A percentile compares a stretch with the other conserved stretches of the same genome.
Conservation (phyloP, 2,888 invertebrate genomes). For the Camponotus fellah region DNA sequence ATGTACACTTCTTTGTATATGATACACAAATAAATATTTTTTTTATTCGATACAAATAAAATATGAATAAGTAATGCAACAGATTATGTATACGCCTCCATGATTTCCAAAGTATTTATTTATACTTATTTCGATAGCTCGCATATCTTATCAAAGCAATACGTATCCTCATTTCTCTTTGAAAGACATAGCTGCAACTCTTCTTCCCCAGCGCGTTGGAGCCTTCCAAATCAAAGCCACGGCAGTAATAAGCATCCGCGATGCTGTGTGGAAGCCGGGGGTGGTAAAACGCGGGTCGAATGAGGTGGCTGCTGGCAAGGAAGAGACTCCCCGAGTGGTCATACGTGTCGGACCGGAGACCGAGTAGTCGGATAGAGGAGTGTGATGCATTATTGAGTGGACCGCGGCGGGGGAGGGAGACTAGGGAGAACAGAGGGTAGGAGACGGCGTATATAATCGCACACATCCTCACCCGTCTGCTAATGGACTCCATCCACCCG, state of each 20-base stretch:
- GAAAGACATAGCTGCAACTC: constrained; percentile 73
- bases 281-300: constrained; percentile 60
- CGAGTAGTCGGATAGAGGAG: constrained; percentile 77
- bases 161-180: constrained; percentile 74
- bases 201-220: constrained; percentile 61
- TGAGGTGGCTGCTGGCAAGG: constrained; percentile 73
- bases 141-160: constrained; percentile 76
- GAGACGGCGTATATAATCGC: constrained; percentile 81
- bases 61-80: neutral
- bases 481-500: constrained; percentile 83
- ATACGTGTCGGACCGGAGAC: constrained; percentile 78
- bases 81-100: neutral
- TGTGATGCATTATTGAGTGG: constrained; percentile 86
- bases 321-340: constrained; percentile 77
- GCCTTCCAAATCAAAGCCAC: constrained; percentile 84
- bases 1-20: neutral
- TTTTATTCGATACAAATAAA: neutral
- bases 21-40: neutral
- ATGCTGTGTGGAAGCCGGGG: constrained; percentile 63
- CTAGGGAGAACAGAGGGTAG: constrained; percentile 72
- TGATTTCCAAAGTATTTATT: neutral
- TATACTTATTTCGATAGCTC: neutral
- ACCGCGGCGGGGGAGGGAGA: constrained; percentile 75
- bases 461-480: constrained; percentile 82
- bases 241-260: constrained; percentile 83